Percentiles rank a stretch among this genome's conserved stretches.
These are phyloP conservation scores for Tenebrosternarchus preto DNA, from an alignment of 2,113 vertebrate genomes.

Conservation along the genomic window DNA sequence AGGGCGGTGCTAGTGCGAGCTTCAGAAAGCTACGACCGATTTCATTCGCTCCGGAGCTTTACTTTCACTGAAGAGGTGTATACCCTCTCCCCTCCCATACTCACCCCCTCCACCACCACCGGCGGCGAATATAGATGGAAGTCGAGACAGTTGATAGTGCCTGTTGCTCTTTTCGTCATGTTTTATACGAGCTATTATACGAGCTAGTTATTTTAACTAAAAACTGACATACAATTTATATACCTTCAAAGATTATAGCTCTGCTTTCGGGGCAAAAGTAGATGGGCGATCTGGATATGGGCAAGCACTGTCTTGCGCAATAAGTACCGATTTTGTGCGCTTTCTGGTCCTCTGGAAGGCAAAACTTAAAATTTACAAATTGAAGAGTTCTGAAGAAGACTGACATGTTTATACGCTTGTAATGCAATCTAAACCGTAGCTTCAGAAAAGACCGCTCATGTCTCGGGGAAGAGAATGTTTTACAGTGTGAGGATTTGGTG, in stretches of 20 bases:
- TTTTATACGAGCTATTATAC: conserved; percentile 5
- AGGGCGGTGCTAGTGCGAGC: conserved; percentile 1
- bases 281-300: not conserved
- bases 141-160: conserved; percentile 34
- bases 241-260: not conserved
- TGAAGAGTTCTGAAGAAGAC: too few relatives aligned
- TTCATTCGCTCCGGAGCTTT: not conserved
- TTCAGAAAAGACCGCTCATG: too few relatives aligned
- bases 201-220: conserved; percentile 8
- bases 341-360: too few relatives aligned
- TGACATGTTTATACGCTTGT: not conserved
- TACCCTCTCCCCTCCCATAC: not conserved
- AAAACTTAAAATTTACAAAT: too few relatives aligned
- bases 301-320: not conserved
- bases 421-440: not conserved
- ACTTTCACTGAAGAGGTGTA: conserved; percentile 16
- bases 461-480: not conserved
- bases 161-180: conserved; percentile 16
- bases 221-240: conserved; percentile 23
- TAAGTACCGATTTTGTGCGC: not conserved
- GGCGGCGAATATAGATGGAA: conserved; percentile 45
- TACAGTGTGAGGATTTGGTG: not conserved
- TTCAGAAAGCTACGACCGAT: not conserved
- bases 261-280: too few relatives aligned
- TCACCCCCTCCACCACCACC: not conserved